These are phyloP conservation scores for Egretta garzetta DNA, from an alignment of 2,113 vertebrate species.

Conservation along the genomic window DNA sequence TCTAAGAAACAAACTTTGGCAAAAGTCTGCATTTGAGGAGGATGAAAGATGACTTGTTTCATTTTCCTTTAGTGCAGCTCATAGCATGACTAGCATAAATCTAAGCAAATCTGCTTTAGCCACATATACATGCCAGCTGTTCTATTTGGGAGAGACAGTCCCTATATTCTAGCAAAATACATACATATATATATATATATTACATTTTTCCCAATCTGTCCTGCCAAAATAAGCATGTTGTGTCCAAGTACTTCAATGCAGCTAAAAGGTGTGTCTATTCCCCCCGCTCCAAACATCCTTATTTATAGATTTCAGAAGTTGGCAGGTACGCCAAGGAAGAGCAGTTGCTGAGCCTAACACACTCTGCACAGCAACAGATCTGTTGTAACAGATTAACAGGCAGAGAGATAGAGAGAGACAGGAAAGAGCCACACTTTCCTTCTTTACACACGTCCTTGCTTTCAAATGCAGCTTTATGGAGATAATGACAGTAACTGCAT, in stretches of 20 bases:
- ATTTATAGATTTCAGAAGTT: constrained; percentile 55
- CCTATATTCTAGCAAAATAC: neutral
- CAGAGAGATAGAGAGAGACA: constrained; percentile 11
- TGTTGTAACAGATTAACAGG: constrained; percentile 56
- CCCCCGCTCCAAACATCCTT: neutral
- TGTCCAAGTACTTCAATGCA: constrained; percentile 27
- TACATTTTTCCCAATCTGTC: neutral
- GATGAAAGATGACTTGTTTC: constrained; percentile 1
- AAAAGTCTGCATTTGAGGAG: neutral
- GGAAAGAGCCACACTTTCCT: constrained; percentile 13
- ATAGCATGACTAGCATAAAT: neutral
- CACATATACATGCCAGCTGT: neutral
- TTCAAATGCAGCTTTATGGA: neutral
- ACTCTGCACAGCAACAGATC: constrained; percentile 39
- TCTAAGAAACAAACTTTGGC: constrained; percentile 44
- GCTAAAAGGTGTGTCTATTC: constrained; percentile 38
- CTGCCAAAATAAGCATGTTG: constrained; percentile 29
- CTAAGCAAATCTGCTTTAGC: constrained; percentile 15
- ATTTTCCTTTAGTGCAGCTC: neutral
- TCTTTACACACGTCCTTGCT: constrained; percentile 9
- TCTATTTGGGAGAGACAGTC: neutral
- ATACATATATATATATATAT: neutral
- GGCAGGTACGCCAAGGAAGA: constrained; percentile 45
- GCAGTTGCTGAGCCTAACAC: constrained; percentile 46
- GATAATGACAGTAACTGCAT: neutral